phyloP scores from a whole-genome alignment of 2,113 vertebrate species.

The Anseranas semipalmata region DNA sequence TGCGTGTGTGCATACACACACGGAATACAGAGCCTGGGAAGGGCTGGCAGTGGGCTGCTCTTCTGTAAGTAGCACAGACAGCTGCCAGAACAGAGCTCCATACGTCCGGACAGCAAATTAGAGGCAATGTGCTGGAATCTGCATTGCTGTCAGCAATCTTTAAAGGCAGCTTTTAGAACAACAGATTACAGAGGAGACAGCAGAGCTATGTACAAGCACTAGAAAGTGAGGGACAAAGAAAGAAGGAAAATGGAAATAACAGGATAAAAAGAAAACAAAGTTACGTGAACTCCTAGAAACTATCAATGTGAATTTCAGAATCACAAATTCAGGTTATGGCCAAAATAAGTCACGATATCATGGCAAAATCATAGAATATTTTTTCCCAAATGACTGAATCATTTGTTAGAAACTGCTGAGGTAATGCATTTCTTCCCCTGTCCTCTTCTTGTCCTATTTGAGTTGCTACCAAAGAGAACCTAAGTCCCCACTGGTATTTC shows the following conservation, averaged over 20 bases:
- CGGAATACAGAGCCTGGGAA: neutral
- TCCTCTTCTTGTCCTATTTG: neutral
- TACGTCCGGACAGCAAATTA: too few relatives aligned
- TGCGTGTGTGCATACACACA: fast-evolving
- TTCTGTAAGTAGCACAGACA: neutral
- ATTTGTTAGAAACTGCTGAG: neutral
- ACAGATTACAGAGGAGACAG: neutral
- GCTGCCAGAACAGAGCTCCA: neutral
- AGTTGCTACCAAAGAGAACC: neutral
- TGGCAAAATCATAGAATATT: neutral
- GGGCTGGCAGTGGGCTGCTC: neutral
- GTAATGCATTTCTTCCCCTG: neutral
- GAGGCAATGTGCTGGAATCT: neutral
- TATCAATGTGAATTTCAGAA: neutral
- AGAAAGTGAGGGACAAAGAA: neutral
- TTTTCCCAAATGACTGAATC: neutral
- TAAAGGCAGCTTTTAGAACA: neutral
- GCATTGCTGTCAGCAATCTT: neutral
- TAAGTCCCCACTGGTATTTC: neutral
- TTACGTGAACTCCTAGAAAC: neutral
- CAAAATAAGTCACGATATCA: fast-evolving
- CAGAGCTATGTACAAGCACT: neutral
- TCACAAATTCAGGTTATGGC: neutral
- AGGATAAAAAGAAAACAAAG: neutral
- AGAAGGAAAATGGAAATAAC: neutral